A percentile compares a stretch with the other conserved stretches of the same genome.
Evolutionary conservation across 2,888 invertebrate genomes (phyloP).

Genomic region (Hirtodrosophila trivittata): DNA sequence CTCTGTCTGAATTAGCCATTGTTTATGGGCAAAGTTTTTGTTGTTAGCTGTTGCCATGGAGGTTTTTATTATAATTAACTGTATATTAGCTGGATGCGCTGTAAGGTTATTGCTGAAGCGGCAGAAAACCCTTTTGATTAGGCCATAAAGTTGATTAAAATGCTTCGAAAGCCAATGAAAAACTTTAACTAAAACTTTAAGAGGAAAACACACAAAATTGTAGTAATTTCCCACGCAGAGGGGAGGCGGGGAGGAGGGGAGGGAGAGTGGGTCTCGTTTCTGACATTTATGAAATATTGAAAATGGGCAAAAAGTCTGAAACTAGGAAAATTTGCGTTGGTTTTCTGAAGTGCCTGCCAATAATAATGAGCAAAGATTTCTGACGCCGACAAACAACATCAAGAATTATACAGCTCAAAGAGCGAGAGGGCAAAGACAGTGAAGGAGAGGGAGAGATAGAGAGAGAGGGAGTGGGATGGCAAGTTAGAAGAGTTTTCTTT

Average conservation of each 20-base stretch:
- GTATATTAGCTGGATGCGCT: slow-evolving; percentile 45
- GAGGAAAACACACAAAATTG: neutral
- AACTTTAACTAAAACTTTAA: slow-evolving; percentile 13
- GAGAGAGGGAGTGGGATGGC: slow-evolving; percentile 23
- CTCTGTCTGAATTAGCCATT: slow-evolving; percentile 22
- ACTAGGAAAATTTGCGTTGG: slow-evolving; percentile 28
- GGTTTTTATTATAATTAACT: slow-evolving; percentile 61
- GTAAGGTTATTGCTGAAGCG: slow-evolving; percentile 29
- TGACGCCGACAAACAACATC: slow-evolving; percentile 64
- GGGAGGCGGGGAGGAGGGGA: too few species aligned
- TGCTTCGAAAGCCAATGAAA: slow-evolving; percentile 1
- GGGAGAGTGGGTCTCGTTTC: neutral
- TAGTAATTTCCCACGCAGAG: neutral
- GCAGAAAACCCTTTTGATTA: slow-evolving; percentile 36
- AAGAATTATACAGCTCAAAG: slow-evolving; percentile 53
- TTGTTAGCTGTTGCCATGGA: slow-evolving; percentile 24
- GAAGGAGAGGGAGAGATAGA: slow-evolving; percentile 1
- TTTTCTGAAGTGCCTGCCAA: slow-evolving; percentile 56
- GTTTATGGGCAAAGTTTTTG: slow-evolving; percentile 57
- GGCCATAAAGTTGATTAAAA: slow-evolving; percentile 37
- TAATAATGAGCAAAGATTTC: slow-evolving; percentile 74
- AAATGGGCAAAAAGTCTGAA: slow-evolving; percentile 31
- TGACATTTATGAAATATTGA: slow-evolving; percentile 50
- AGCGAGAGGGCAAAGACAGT: slow-evolving; percentile 9
- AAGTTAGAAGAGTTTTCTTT: slow-evolving; percentile 38